Conservation (phyloP, 2,113 vertebrate genomes). For the Macrotis lagotis region DNA sequence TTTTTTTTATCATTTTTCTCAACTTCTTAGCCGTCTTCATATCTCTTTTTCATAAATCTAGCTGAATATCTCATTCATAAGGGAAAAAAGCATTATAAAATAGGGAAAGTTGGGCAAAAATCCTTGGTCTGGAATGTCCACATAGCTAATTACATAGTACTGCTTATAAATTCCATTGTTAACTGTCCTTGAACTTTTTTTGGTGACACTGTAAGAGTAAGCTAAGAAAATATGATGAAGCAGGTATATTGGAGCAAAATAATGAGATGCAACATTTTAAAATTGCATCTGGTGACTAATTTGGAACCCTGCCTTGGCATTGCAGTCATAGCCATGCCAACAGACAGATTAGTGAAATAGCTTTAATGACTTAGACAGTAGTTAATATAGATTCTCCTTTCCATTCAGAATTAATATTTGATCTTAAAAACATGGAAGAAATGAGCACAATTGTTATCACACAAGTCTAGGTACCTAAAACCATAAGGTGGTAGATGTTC, state of each 20-base stretch:
- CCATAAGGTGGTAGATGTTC: neutral
- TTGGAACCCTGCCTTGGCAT: slow-evolving; percentile 61
- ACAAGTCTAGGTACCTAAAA: neutral
- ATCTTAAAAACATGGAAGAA: slow-evolving; percentile 22
- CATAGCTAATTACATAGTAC: neutral
- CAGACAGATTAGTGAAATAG: slow-evolving; percentile 61
- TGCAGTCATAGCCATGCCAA: slow-evolving; percentile 58
- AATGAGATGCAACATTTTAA: slow-evolving; percentile 52
- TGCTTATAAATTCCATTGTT: neutral
- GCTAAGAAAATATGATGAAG: slow-evolving; percentile 24
- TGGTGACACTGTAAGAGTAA: slow-evolving; percentile 3
- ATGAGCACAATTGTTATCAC: neutral
- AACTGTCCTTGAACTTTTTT: neutral
- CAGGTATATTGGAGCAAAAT: slow-evolving; percentile 34
- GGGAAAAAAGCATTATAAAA: neutral
- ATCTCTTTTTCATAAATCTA: neutral
- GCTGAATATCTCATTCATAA: neutral
- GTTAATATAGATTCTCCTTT: slow-evolving; percentile 3
- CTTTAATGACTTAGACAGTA: slow-evolving; percentile 33
- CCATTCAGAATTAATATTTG: slow-evolving; percentile 40
- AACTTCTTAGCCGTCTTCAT: neutral
- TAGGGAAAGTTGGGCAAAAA: neutral
- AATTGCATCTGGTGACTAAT: slow-evolving; percentile 60
- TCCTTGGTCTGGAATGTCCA: neutral
- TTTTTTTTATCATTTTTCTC: neutral